Evolutionary conservation across 2,113 vertebrate genomes (phyloP).

Genomic region (Datnioides undecimradiatus): DNA sequence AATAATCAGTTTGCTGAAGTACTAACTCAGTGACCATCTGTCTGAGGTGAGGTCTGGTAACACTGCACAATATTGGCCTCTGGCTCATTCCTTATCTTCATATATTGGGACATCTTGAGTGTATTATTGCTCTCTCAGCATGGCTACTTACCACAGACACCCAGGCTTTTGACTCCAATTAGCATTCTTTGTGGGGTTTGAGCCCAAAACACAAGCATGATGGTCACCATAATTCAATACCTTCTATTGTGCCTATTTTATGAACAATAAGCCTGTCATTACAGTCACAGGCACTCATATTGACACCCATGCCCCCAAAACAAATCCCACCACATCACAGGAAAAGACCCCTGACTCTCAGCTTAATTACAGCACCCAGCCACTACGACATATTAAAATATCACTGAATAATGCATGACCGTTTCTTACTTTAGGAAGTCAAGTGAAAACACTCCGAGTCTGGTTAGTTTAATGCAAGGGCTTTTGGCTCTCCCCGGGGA

Average conservation of each 20-base stretch:
- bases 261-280: neutral
- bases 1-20: no score
- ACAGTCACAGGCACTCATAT: neutral
- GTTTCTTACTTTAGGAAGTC: conserved; percentile 87
- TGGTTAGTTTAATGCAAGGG: conserved; percentile 75
- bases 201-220: neutral
- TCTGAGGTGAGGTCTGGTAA: no score
- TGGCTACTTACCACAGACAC: neutral
- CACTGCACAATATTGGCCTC: no score
- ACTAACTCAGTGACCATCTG: no score
- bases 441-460: conserved; percentile 87
- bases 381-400: conserved; percentile 87
- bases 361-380: conserved; percentile 69
- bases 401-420: conserved; percentile 86
- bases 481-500: conserved; percentile 67
- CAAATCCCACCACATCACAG: conserved; percentile 19
- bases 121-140: neutral
- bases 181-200: neutral
- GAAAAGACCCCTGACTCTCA: conserved; percentile 14
- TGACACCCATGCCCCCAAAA: neutral
- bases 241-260: neutral
- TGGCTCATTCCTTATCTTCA: neutral
- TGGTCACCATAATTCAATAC: neutral
- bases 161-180: neutral
- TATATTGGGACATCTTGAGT: neutral